Evolutionary conservation across 1,140 invertebrate species (phyloP), one percentile per base, ranked within the genome.

Genomic region (Caligus rogercresseyi): DNA sequence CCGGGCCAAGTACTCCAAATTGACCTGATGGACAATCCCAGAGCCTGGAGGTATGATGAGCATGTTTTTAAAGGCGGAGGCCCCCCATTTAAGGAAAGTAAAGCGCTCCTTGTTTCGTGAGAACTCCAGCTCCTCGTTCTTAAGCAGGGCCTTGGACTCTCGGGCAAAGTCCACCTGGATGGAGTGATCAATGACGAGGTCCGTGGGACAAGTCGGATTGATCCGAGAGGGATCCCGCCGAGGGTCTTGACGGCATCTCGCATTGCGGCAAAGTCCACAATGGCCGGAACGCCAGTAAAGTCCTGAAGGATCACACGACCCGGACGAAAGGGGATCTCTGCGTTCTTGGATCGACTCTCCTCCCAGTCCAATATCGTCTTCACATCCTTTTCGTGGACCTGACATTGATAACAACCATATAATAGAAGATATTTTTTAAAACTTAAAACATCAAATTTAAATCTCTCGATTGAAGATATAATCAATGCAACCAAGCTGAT

Each of bases 201-300:
- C 95, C 1, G 91, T 89, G 3, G 94, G 94, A 72, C 93, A 98
- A 53, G 93, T 82, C 1, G 95, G 95, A 76, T 98, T 98, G 66
- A 98, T 96, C 74, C 86, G 87, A 65, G 91, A 78, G 1, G 92
- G 87, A 77, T 97, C 1, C 89, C 89, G 1, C 84, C 85, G 11
- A 98, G 75, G 26, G 78, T 75, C 69, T 86, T 81, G 0, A 98
- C 89, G 19, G 91, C 90, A 78, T 98, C 92, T 69, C 94, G 77
- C 93, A 98, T 98, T 3, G 91, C 90, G 26, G 95, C 95, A 78
- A 98, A 94, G 75, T 98, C 95, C 13, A 98, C 93, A 11, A 98
- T 89, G 7, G 91, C 92, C 16, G 95, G 93, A 0, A 98, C 91
- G n/a, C 93, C 93, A 54, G 90, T 96, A 64, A 87, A 87, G 75